phyloP scores from a whole-genome alignment of 2,888 invertebrate species.

The Enchytraeus crypticus region DNA sequence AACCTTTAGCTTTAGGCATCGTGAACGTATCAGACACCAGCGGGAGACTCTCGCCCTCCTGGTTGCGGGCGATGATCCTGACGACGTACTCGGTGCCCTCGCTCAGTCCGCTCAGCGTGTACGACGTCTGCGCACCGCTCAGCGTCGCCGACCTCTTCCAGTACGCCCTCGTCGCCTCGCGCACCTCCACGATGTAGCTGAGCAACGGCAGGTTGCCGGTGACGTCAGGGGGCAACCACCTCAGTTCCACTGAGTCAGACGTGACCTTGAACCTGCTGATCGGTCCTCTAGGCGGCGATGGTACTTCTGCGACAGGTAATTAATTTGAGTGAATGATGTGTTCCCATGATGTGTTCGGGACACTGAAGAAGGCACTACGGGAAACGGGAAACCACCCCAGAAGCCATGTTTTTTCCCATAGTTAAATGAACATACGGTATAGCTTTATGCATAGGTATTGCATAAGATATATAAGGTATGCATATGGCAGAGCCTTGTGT shows the following conservation, averaged over 20 bases:
- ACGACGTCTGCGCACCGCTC: conserved; percentile 21
- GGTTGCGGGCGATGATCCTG: conserved; percentile 39
- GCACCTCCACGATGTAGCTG: conserved; percentile 39
- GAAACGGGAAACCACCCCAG: too few species aligned
- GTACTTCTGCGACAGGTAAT: conserved; percentile 47
- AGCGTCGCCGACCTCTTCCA: conserved; percentile 83
- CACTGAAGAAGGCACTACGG: too few species aligned
- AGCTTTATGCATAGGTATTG: too few species aligned
- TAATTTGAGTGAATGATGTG: too few species aligned
- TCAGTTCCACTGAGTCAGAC: conserved; percentile 36
- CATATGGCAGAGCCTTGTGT: too few species aligned
- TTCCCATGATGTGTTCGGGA: too few species aligned
- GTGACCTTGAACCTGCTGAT: conserved; percentile 49
- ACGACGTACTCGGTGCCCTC: conserved; percentile 44
- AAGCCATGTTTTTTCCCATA: too few species aligned
- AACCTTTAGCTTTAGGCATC: conserved; percentile 2
- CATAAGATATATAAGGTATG: too few species aligned
- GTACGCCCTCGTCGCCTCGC: conserved; percentile 60
- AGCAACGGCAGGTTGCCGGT: conserved; percentile 46
- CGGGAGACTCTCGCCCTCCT: conserved; percentile 27
- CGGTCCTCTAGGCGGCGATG: conserved; percentile 75
- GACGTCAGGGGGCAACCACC: conserved; percentile 48
- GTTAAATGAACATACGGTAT: not conserved
- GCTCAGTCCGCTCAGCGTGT: conserved; percentile 19
- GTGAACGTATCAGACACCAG: conserved; percentile 19